A percentile compares a stretch with the other conserved stretches of the same genome.
Conservation (phyloP, 30 jellyfish, hydroid and myxozoan species). For the Mastigias papua region DNA sequence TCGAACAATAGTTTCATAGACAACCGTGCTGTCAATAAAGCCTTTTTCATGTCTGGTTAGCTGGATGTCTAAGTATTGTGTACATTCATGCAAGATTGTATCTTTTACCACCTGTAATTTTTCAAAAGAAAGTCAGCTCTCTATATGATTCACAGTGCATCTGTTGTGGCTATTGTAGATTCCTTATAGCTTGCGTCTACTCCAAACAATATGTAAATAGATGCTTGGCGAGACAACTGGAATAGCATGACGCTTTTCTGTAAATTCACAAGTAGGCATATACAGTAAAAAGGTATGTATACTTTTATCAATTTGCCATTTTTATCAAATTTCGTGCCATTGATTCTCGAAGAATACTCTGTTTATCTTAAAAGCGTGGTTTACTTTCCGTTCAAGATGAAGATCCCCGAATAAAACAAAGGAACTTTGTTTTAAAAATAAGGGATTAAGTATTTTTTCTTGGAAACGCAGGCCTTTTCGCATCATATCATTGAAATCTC, state of each 20-base stretch:
- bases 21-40: not conserved
- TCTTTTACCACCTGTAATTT: slow-evolving; percentile 4
- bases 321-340: not conserved
- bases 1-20: not conserved
- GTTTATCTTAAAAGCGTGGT: not conserved
- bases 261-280: not conserved
- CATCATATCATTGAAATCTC: too few relatives aligned
- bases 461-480: too few relatives aligned
- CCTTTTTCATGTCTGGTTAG: not conserved
- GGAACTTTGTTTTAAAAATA: not conserved
- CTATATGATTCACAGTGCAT: not conserved
- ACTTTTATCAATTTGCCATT: not conserved
- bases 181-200: not conserved
- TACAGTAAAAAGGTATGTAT: not conserved
- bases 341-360: not conserved
- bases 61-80: not conserved
- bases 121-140: not conserved
- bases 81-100: not conserved
- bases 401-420: too few relatives aligned
- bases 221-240: not conserved
- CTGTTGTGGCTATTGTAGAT: not conserved
- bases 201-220: not conserved
- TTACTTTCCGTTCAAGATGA: not conserved
- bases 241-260: not conserved
- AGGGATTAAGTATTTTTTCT: too few relatives aligned